phyloP scores from a whole-genome alignment of 1,140 invertebrate species.

The Trigoniulus corallinus region DNA sequence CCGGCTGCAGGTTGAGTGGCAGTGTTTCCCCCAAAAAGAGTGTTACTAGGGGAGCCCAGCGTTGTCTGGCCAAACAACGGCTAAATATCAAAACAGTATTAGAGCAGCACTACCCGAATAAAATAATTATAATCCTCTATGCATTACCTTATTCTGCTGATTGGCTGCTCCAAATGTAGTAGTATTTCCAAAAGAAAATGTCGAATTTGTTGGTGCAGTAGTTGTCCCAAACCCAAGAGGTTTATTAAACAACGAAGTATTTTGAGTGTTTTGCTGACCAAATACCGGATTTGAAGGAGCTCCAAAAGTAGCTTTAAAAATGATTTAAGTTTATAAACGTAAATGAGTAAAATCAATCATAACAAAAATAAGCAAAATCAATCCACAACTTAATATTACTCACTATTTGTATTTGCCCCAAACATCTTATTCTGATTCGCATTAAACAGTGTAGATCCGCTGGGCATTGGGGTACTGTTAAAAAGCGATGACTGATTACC shows the following conservation, averaged over 20 bases:
- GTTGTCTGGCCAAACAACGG: neutral
- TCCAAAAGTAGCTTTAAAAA: too few relatives aligned
- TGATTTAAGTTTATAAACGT: too few relatives aligned
- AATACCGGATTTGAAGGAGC: neutral
- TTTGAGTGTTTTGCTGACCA: slow-evolving; percentile 4
- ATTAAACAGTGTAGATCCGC: neutral
- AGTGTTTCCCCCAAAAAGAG: slow-evolving; percentile 14
- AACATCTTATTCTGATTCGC: neutral
- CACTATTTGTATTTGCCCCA: neutral
- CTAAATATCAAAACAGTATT: neutral
- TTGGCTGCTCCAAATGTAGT: slow-evolving; percentile 6
- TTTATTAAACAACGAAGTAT: slow-evolving; percentile 2
- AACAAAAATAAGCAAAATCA: too few relatives aligned
- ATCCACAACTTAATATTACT: too few relatives aligned
- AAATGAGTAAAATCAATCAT: too few relatives aligned
- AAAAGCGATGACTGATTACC: slow-evolving; percentile 12
- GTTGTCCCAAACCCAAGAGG: neutral
- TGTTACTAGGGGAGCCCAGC: neutral
- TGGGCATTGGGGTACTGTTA: neutral
- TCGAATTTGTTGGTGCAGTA: neutral
- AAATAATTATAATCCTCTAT: neutral
- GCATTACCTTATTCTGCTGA: neutral
- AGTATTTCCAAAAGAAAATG: slow-evolving; percentile 1
- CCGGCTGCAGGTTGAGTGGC: slow-evolving; percentile 8
- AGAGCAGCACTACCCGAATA: too few relatives aligned